Percentiles rank a stretch among this genome's conserved stretches.
These are phyloP conservation scores for Seriola rivoliana DNA, from an alignment of 2,113 vertebrate genomes.

Conservation along the genomic window DNA sequence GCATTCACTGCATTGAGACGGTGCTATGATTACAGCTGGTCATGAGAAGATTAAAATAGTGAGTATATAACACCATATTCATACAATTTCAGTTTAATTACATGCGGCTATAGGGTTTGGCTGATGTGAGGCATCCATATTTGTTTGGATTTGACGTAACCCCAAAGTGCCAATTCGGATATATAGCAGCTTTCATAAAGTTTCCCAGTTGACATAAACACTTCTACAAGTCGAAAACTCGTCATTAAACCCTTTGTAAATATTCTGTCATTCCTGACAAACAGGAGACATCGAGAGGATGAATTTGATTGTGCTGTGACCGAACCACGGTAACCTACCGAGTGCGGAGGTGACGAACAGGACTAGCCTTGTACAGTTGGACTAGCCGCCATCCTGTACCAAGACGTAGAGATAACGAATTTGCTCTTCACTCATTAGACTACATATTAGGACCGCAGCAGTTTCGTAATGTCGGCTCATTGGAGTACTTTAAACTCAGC, in stretches of 20 bases:
- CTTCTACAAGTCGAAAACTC: neutral
- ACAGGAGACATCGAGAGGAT: neutral
- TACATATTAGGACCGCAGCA: neutral
- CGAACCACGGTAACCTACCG: neutral
- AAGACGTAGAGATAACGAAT: neutral
- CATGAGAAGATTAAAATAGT: neutral
- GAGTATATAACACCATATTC: neutral
- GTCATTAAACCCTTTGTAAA: too few species aligned
- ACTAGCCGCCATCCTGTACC: neutral
- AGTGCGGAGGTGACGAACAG: neutral
- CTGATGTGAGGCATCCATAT: neutral
- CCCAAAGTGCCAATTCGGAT: neutral
- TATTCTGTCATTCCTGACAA: neutral
- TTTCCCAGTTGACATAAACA: neutral
- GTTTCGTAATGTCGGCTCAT: neutral
- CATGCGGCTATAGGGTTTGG: neutral
- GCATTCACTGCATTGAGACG: neutral
- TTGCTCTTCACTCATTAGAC: neutral
- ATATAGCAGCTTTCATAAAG: too few species aligned
- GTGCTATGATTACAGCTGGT: neutral
- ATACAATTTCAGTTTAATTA: neutral
- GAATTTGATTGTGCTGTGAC: neutral
- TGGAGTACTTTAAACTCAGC: neutral
- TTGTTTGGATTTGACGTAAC: too few species aligned
- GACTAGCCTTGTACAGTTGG: neutral